Conservation (phyloP, 2,888 invertebrate species). For the Barypeithes pellucidus region DNA sequence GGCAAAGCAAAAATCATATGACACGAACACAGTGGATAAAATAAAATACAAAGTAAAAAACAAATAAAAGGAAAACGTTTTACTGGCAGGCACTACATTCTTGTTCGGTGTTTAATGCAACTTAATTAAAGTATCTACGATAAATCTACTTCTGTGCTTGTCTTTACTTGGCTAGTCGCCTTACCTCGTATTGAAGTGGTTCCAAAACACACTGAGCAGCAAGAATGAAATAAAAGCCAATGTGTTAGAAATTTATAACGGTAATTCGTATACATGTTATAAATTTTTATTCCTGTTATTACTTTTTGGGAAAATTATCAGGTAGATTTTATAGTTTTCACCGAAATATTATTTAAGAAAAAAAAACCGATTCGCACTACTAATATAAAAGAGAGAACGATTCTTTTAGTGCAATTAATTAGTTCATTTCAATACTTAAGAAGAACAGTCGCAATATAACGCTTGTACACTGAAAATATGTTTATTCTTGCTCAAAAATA, state of each 20-base stretch:
- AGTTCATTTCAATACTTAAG: neutral
- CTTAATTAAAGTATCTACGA: conserved; percentile 32
- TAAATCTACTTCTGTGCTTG: conserved; percentile 32
- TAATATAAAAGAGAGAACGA: neutral
- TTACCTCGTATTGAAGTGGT: conserved; percentile 99
- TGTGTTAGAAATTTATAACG: conserved; percentile 55
- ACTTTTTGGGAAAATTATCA: neutral
- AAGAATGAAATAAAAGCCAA: conserved; percentile 71
- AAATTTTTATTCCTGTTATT: neutral
- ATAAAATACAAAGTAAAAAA: conserved; percentile 30
- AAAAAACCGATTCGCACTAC: neutral
- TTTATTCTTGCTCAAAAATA: conserved; percentile 26
- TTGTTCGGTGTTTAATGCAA: conserved; percentile 28
- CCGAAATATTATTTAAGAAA: neutral
- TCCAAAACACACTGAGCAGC: conserved; percentile 98
- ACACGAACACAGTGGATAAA: conserved; percentile 53
- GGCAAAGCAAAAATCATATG: conserved; percentile 49
- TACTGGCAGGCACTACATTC: conserved; percentile 32
- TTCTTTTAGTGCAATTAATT: neutral
- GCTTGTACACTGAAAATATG: conserved; percentile 9
- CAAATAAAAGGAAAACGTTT: conserved; percentile 26
- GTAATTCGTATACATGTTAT: conserved; percentile 20
- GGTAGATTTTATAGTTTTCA: too few species aligned
- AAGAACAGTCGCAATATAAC: conserved; percentile 1
- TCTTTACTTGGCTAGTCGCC: conserved; percentile 68